phyloP scores from a whole-genome alignment of 2,113 vertebrate genomes.

The Cervus canadensis region DNA sequence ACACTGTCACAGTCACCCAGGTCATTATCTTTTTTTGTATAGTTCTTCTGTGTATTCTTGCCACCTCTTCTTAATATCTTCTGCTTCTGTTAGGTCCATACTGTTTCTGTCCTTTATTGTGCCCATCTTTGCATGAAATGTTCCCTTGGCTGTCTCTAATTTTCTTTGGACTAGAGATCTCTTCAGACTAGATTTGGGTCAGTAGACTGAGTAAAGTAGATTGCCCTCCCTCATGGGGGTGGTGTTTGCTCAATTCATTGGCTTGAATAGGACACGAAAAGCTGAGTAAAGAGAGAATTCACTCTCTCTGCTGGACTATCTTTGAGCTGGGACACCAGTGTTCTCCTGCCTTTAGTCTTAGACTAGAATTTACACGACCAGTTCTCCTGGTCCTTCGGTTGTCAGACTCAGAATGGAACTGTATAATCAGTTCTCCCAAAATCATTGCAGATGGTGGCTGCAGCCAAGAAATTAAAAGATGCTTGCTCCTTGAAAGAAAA shows the following conservation, averaged over 20 bases:
- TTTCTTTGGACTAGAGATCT: background rate
- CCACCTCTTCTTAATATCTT: background rate
- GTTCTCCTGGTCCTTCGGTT: background rate
- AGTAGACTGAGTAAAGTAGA: background rate
- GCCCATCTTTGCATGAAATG: background rate
- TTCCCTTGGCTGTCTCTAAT: background rate
- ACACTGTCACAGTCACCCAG: background rate
- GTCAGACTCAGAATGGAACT: background rate
- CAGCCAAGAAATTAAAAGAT: background rate
- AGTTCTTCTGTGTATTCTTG: background rate
- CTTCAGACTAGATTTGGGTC: background rate
- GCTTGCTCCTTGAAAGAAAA: background rate
- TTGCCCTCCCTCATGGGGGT: rapidly evolving
- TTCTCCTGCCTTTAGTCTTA: background rate
- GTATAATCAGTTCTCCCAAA: background rate
- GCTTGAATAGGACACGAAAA: background rate
- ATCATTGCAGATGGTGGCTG: background rate
- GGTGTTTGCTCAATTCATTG: background rate
- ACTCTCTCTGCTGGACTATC: background rate
- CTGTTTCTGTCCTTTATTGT: background rate
- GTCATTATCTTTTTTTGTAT: background rate
- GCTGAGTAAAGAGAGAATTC: background rate
- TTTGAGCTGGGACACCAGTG: background rate
- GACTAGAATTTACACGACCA: background rate
- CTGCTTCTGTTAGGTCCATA: background rate